phyloP scores from a whole-genome alignment of 2,888 invertebrate species.

The Ophion ellenae region DNA sequence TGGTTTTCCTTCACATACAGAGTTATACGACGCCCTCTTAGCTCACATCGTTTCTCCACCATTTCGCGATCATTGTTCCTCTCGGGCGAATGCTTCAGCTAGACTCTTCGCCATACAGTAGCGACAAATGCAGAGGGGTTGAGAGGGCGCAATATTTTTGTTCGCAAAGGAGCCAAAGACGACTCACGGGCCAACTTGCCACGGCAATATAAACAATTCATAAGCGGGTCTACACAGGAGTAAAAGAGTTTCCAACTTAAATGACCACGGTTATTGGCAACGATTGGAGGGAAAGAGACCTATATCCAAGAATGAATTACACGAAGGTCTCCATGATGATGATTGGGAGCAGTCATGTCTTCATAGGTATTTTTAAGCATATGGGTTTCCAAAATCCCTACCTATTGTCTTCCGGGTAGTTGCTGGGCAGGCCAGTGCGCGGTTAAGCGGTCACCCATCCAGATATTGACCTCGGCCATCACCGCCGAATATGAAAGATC shows the following conservation, averaged over 20 bases:
- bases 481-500: neutral
- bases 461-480: neutral
- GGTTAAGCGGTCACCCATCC: neutral
- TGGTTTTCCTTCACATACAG: conserved; percentile 9
- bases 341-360: neutral
- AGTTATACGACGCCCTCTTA: conserved; percentile 34
- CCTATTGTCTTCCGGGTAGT: neutral
- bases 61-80: conserved; percentile 43
- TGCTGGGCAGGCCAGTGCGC: too few relatives aligned
- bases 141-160: conserved; percentile 16
- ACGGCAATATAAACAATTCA: neutral
- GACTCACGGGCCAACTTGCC: neutral
- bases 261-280: neutral
- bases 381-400: neutral
- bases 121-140: conserved; percentile 7
- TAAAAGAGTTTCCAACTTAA: neutral
- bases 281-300: too few relatives aligned
- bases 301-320: too few relatives aligned
- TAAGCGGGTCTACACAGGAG: neutral
- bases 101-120: conserved; percentile 16
- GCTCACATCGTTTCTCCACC: conserved; percentile 21
- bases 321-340: too few relatives aligned
- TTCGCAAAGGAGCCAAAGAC: conserved; percentile 20
- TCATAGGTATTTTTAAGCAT: neutral
- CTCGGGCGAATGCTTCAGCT: conserved; percentile 26